These are phyloP conservation scores for Cariama cristata DNA, from an alignment of 2,113 vertebrate genomes.

Conservation along the genomic window DNA sequence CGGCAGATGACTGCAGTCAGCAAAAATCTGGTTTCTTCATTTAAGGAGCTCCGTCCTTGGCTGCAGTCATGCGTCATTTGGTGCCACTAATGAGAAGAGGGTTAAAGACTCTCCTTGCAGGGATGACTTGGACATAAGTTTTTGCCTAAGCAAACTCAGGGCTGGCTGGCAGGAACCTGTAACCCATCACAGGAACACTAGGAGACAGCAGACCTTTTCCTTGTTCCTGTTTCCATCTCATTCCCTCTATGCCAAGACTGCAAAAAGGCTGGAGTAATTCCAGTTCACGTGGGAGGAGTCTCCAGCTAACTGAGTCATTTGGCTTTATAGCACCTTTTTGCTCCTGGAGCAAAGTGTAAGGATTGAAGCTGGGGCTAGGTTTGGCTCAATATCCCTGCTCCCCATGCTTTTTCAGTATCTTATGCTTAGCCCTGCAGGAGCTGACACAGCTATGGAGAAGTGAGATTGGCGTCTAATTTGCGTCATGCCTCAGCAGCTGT, in stretches of 20 bases:
- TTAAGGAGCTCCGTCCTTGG: background rate
- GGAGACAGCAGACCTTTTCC: background rate
- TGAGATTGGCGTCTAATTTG: conserved; percentile 50
- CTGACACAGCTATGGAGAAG: conserved; percentile 48
- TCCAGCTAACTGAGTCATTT: background rate
- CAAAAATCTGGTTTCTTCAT: background rate
- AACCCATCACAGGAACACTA: background rate
- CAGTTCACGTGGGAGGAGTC: background rate
- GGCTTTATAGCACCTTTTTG: background rate
- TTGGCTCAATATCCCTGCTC: conserved; percentile 27
- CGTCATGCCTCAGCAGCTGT: conserved; percentile 65
- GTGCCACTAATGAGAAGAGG: background rate
- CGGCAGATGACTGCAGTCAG: background rate
- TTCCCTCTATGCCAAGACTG: background rate
- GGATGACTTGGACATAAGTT: background rate
- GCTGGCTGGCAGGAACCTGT: background rate
- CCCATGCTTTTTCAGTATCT: conserved; percentile 17
- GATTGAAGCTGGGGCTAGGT: background rate
- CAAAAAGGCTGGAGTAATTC: background rate
- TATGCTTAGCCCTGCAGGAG: conserved; percentile 52
- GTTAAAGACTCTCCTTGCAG: background rate
- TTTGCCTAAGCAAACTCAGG: background rate
- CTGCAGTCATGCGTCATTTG: fast-evolving
- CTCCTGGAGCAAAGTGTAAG: background rate
- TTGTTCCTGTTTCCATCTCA: background rate